Conservation (phyloP, 2,797 vertebrate species). For the Falco rusticolus region DNA sequence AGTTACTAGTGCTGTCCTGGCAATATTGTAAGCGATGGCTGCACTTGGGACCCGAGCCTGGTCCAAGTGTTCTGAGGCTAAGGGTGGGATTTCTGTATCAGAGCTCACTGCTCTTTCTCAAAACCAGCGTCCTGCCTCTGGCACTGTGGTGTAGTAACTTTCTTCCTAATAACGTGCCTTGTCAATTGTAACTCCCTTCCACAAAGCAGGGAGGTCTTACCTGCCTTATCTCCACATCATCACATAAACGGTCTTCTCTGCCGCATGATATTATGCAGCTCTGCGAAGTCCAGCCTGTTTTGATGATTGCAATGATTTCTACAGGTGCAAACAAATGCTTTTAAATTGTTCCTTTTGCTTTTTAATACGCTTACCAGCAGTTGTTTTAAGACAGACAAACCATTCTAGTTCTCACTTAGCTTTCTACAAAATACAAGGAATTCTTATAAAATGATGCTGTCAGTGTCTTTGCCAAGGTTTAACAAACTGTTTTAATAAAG, state of each 20-base stretch:
- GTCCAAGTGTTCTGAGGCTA: neutral
- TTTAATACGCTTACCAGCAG: neutral
- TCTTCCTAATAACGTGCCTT: neutral
- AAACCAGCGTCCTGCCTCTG: neutral
- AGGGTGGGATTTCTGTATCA: neutral
- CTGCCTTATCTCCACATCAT: neutral
- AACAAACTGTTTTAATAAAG: conserved; percentile 61
- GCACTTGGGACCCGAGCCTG: neutral
- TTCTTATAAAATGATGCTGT: neutral
- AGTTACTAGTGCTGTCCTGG: neutral
- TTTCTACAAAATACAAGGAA: neutral
- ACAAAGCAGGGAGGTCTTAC: neutral
- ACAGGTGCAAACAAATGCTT: neutral
- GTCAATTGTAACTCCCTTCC: neutral
- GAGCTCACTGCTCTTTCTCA: neutral
- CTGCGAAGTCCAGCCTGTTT: neutral
- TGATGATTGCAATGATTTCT: neutral
- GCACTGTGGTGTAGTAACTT: neutral
- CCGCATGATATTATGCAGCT: fast-evolving
- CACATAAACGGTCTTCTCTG: neutral
- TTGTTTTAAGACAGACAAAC: neutral
- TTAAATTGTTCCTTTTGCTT: neutral
- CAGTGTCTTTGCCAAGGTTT: neutral
- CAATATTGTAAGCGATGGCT: neutral
- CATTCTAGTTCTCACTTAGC: neutral